These are phyloP conservation scores for Prenolepis imparis DNA, from an alignment of 2,888 invertebrate species.

Conservation along the genomic window DNA sequence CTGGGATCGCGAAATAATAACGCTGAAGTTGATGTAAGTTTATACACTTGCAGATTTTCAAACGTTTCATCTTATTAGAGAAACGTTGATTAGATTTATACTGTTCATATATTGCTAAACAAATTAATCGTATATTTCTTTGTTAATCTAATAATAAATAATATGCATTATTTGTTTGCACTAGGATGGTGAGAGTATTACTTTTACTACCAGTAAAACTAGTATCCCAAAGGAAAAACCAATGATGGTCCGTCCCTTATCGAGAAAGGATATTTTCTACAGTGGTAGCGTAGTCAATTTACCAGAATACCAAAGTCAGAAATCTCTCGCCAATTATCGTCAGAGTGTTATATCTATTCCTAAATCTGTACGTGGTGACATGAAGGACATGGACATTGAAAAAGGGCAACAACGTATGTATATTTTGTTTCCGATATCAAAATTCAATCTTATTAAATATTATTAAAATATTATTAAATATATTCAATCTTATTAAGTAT, in stretches of 20 bases:
- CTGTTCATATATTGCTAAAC: not conserved
- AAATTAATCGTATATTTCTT: constrained; percentile 4
- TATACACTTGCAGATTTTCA: constrained; percentile 16
- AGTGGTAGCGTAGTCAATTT: constrained; percentile 97
- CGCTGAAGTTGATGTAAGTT: constrained; percentile 87
- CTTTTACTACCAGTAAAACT: constrained; percentile 88
- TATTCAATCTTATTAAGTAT: too few species aligned
- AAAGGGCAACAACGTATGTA: constrained; percentile 90
- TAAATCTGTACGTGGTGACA: constrained; percentile 88
- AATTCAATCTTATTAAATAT: not conserved
- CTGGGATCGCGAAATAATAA: constrained; percentile 88
- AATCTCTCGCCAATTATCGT: constrained; percentile 95
- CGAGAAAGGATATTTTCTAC: constrained; percentile 98
- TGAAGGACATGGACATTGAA: constrained; percentile 89
- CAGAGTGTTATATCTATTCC: constrained; percentile 97
- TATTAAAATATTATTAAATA: not conserved
- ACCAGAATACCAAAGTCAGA: constrained; percentile 97
- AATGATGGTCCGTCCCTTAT: constrained; percentile 95
- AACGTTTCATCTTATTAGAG: not conserved
- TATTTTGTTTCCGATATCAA: not conserved
- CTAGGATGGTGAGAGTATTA: constrained; percentile 91
- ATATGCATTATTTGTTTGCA: constrained; percentile 63
- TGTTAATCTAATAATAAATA: not conserved
- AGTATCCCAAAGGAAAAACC: constrained; percentile 87
- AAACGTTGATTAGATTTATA: not conserved